Percentiles rank a stretch among this genome's conserved stretches.
phyloP scores from a whole-genome alignment of 2,113 vertebrate species.

The Elephantulus edwardii region DNA sequence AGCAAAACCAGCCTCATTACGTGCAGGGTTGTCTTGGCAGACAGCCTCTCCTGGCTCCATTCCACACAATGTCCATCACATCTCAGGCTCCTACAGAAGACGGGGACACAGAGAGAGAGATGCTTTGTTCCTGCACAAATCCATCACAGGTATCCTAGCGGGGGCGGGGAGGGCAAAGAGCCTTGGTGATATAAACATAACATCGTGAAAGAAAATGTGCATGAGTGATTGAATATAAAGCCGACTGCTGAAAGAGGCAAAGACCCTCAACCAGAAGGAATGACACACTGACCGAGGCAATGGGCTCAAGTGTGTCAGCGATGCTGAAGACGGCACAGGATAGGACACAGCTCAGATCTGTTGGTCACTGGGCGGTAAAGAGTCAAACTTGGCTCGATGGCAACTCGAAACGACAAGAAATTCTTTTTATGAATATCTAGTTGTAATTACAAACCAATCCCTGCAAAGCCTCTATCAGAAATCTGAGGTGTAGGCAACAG shows the following conservation, averaged over 20 bases:
- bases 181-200: background rate
- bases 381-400: background rate
- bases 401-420: too few relatives aligned
- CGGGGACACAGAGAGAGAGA: background rate
- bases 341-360: too few relatives aligned
- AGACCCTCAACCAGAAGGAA: too few relatives aligned
- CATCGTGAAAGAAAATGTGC: too few relatives aligned
- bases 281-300: too few relatives aligned
- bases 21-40: background rate
- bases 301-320: too few relatives aligned
- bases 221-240: too few relatives aligned
- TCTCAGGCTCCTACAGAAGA: background rate
- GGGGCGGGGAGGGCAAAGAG: background rate
- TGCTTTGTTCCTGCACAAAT: background rate
- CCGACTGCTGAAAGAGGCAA: too few relatives aligned
- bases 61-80: background rate
- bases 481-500: background rate
- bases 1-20: background rate
- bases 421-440: too few relatives aligned
- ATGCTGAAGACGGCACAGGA: too few relatives aligned
- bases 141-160: background rate
- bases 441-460: background rate
- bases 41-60: background rate
- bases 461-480: background rate
- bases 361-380: too few relatives aligned